These are phyloP conservation scores for Melanotaenia duboulayi DNA, from an alignment of 2,113 vertebrate genomes.

Conservation along the genomic window DNA sequence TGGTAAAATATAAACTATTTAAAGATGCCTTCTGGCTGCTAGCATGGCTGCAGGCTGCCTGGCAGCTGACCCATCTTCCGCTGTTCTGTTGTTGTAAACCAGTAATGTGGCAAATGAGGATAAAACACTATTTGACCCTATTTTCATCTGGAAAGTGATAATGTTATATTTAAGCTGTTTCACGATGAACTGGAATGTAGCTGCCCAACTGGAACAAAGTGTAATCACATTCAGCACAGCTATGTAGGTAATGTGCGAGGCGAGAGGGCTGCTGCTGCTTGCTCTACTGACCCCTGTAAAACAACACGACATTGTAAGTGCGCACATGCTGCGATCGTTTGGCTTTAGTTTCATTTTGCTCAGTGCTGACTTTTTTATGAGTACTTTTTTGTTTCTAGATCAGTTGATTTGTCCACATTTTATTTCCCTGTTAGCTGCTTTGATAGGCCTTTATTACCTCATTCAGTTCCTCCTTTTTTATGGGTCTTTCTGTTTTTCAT, in stretches of 20 bases:
- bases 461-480: not conserved
- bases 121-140: not conserved
- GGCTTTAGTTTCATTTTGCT: not conserved
- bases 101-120: not conserved
- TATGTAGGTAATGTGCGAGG: not conserved
- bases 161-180: not conserved
- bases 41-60: not conserved
- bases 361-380: not conserved
- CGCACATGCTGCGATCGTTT: not conserved
- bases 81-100: too few species aligned
- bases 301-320: not conserved
- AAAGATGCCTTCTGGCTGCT: too few species aligned
- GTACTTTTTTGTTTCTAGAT: not conserved
- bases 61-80: not conserved
- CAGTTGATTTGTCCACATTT: not conserved
- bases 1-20: too few species aligned
- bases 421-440: not conserved
- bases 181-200: not conserved
- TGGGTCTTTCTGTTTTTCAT: not conserved
- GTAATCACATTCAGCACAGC: not conserved
- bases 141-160: not conserved
- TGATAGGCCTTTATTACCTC: not conserved
- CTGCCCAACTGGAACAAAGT: not conserved
- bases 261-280: not conserved
- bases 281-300: not conserved